These are phyloP conservation scores for Agrotis clavis DNA, from an alignment of 2,888 invertebrate species.

Conservation along the genomic window DNA sequence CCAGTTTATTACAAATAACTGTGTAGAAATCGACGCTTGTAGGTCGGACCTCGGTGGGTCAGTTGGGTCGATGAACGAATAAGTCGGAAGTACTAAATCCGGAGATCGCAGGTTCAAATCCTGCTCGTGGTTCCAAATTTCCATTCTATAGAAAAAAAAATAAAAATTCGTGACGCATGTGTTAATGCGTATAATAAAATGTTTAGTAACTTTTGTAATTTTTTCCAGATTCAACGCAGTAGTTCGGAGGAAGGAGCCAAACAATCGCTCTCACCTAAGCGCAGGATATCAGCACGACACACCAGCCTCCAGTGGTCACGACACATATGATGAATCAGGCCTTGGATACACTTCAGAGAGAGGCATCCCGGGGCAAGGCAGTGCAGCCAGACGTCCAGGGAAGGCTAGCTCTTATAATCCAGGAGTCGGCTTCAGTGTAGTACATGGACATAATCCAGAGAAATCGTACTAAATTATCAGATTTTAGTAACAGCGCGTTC, in stretches of 20 bases:
- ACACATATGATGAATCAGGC: slow-evolving; percentile 59
- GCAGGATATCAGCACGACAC: slow-evolving; percentile 62
- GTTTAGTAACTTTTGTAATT: not conserved
- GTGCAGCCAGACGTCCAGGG: slow-evolving; percentile 53
- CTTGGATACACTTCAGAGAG: slow-evolving; percentile 45
- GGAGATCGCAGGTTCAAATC: too few species aligned
- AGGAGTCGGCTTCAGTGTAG: slow-evolving; percentile 76
- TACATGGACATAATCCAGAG: slow-evolving; percentile 66
- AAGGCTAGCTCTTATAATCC: slow-evolving; percentile 64
- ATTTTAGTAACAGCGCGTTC: not conserved
- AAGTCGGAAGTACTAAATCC: too few species aligned
- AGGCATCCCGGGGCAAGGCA: slow-evolving; percentile 31
- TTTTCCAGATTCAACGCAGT: slow-evolving; percentile 81
- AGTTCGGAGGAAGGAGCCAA: slow-evolving; percentile 78
- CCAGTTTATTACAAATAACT: not conserved
- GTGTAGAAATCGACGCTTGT: too few species aligned
- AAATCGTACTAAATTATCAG: slow-evolving; percentile 41
- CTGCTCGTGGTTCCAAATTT: too few species aligned
- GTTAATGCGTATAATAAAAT: not conserved
- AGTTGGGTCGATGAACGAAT: too few species aligned
- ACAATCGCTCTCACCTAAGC: slow-evolving; percentile 70
- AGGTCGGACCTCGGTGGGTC: too few species aligned
- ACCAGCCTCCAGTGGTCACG: slow-evolving; percentile 53
- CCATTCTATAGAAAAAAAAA: too few species aligned
- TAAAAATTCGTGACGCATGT: too few species aligned